Percentiles rank a stretch among this genome's conserved stretches.
phyloP scores from a whole-genome alignment of 2,888 invertebrate species.

The Netelia virgata region DNA sequence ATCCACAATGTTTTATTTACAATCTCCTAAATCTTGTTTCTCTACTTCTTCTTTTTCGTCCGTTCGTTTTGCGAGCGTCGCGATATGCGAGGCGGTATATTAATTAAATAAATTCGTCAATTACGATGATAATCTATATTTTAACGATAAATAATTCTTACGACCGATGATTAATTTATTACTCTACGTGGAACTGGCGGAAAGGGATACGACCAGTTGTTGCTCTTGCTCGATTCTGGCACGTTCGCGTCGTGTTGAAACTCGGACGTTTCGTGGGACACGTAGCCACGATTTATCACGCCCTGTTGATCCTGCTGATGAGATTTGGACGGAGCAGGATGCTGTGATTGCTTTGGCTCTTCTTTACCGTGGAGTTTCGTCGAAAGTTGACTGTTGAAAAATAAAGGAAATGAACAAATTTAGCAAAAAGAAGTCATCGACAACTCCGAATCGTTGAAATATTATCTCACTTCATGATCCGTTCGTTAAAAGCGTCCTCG shows the following conservation, averaged over 20 bases:
- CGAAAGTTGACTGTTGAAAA: conserved; percentile 78
- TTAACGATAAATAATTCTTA: neutral
- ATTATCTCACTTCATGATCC: conserved; percentile 79
- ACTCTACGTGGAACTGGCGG: conserved; percentile 79
- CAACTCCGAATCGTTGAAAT: neutral
- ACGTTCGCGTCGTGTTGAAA: conserved; percentile 77
- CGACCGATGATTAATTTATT: conserved; percentile 51
- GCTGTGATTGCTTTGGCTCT: conserved; percentile 68
- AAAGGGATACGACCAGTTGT: conserved; percentile 83
- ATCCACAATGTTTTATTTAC: conserved; percentile 43
- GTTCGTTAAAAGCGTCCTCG: conserved; percentile 80
- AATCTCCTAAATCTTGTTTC: neutral
- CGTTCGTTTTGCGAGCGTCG: neutral
- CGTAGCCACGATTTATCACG: conserved; percentile 81
- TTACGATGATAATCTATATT: too few species aligned
- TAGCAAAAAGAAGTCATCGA: too few species aligned
- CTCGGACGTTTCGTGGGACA: conserved; percentile 78
- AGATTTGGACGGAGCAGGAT: conserved; percentile 48
- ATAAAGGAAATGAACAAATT: neutral
- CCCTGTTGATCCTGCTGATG: conserved; percentile 76
- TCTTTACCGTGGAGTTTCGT: conserved; percentile 77
- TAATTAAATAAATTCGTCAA: neutral
- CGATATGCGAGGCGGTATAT: neutral
- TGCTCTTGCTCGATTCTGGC: conserved; percentile 73
- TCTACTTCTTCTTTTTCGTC: neutral